phyloP scores from a whole-genome alignment of 2,113 vertebrate genomes.

The Myotis davidii region DNA sequence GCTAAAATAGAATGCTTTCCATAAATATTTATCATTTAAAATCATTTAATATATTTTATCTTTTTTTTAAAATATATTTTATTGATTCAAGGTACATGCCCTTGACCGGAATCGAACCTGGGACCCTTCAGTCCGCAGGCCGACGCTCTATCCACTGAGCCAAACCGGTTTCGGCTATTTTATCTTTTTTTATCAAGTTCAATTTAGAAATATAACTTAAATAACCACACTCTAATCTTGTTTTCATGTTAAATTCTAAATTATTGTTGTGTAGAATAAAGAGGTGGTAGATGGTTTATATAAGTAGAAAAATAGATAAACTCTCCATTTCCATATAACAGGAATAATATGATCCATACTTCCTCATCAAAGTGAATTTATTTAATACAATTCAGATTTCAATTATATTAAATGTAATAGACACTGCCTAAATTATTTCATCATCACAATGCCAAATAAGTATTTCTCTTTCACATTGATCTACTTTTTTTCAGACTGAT shows the following conservation, averaged over 20 bases:
- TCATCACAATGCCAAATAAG: neutral
- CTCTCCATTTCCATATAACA: neutral
- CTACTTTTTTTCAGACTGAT: neutral
- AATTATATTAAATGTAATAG: neutral
- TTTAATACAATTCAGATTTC: neutral
- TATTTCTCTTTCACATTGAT: neutral
- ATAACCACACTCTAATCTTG: neutral
- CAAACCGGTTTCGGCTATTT: too few relatives aligned
- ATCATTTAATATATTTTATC: neutral
- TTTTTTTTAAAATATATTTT: too few relatives aligned
- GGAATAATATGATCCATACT: neutral
- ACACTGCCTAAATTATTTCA: neutral
- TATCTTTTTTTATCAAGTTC: neutral
- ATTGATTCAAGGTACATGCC: too few relatives aligned
- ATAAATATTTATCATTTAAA: constrained; percentile 9
- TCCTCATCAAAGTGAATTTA: constrained; percentile 2
- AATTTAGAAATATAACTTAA: constrained; percentile 38
- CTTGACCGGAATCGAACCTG: too few relatives aligned
- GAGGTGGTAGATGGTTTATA: neutral
- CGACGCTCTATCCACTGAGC: too few relatives aligned
- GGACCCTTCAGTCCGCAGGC: too few relatives aligned
- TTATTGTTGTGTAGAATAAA: neutral
- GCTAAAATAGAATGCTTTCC: neutral
- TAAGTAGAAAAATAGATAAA: neutral
- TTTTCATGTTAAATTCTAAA: constrained; percentile 14